Conservation (phyloP, 2,888 invertebrate species). For the Cryptus viduatorius region DNA sequence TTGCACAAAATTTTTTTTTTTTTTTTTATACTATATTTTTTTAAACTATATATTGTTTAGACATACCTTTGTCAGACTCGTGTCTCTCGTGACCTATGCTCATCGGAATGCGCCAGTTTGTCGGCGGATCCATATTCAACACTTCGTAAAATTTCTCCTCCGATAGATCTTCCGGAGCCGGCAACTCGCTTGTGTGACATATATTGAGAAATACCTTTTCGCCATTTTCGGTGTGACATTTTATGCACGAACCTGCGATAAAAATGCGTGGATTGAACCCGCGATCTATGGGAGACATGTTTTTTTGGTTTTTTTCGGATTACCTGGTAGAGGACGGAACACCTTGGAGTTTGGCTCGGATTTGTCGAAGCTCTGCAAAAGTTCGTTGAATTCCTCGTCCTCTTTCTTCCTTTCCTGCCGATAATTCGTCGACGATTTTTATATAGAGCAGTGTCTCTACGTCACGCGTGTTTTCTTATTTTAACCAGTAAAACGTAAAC, state of each 20-base stretch:
- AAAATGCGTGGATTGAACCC: conserved; percentile 20
- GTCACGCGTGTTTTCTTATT: background rate
- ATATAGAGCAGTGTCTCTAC: background rate
- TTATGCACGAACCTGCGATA: conserved; percentile 91
- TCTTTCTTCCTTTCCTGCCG: conserved; percentile 86
- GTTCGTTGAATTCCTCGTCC: conserved; percentile 88
- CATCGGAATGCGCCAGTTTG: conserved; percentile 94
- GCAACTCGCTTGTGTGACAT: conserved; percentile 92
- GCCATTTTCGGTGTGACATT: conserved; percentile 88
- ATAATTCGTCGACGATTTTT: conserved; percentile 9
- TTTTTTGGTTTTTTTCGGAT: conserved; percentile 57
- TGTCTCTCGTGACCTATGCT: conserved; percentile 94
- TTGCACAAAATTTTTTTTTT: conserved; percentile 61
- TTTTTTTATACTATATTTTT: too few relatives aligned
- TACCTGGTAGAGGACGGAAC: conserved; percentile 90
- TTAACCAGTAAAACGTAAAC: conserved; percentile 17
- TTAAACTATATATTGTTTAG: too few relatives aligned
- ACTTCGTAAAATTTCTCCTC: conserved; percentile 82
- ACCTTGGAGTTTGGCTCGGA: conserved; percentile 87
- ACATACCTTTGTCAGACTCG: conserved; percentile 90
- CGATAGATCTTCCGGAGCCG: conserved; percentile 90
- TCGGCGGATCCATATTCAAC: conserved; percentile 86
- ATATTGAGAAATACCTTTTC: conserved; percentile 94
- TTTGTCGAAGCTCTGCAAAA: conserved; percentile 86
- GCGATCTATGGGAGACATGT: background rate